phyloP scores from a whole-genome alignment of 2,797 vertebrate genomes.

The Clamator glandarius region DNA sequence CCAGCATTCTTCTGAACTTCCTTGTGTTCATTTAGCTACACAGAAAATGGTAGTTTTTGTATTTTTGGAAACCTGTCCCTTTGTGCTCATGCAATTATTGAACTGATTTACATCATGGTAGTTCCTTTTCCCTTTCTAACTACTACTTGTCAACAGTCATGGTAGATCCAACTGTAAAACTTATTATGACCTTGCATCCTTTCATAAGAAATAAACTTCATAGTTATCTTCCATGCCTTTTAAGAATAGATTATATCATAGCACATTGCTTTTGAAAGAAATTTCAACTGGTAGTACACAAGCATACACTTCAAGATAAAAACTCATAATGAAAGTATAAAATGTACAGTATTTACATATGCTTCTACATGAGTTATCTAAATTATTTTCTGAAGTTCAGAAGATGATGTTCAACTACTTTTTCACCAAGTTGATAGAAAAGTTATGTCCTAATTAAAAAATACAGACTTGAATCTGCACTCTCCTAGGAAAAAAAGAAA shows the following conservation, averaged over 20 bases:
- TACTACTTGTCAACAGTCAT: not conserved
- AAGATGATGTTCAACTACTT: not conserved
- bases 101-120: not conserved
- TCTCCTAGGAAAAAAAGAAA: not conserved
- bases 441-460: not conserved
- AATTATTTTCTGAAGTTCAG: slow-evolving; percentile 56
- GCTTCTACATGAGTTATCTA: not conserved
- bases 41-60: not conserved
- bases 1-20: not conserved
- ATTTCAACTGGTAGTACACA: not conserved
- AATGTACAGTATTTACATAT: not conserved
- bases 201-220: not conserved
- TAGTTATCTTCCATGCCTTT: not conserved
- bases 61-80: not conserved
- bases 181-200: not conserved
- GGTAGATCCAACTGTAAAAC: not conserved
- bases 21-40: not conserved
- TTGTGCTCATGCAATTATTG: not conserved
- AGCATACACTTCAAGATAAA: not conserved
- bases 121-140: not conserved
- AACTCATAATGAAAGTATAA: not conserved
- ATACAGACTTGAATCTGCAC: not conserved
- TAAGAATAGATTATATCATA: not conserved
- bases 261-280: not conserved
- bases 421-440: not conserved